phyloP scores from a whole-genome alignment of 1,140 invertebrate species.

The Asbolus verrucosus region DNA sequence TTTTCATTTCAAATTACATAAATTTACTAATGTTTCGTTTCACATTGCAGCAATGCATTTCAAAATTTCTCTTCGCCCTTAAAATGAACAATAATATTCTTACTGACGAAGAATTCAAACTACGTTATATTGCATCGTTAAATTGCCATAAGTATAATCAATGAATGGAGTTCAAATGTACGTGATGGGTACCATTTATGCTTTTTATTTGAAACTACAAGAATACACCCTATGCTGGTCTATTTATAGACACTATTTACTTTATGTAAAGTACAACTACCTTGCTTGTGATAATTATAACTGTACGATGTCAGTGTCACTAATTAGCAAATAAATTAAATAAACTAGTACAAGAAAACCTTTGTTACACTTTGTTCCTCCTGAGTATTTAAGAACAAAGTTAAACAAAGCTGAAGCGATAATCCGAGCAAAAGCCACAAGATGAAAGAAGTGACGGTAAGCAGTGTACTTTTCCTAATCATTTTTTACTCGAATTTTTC shows the following conservation, averaged over 20 bases:
- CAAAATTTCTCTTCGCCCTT: too few species aligned
- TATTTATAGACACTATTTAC: neutral
- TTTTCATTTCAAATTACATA: too few species aligned
- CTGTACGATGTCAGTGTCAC: slow-evolving; percentile 9
- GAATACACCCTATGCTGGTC: too few species aligned
- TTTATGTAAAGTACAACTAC: slow-evolving; percentile 11
- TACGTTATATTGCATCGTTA: too few species aligned
- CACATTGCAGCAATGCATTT: too few species aligned
- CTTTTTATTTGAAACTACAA: too few species aligned
- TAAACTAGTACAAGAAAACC: slow-evolving; percentile 8
- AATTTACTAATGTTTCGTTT: too few species aligned
- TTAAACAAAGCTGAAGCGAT: neutral
- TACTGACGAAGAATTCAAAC: too few species aligned
- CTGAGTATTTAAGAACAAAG: slow-evolving; percentile 4
- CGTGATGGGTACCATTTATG: too few species aligned
- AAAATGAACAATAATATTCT: too few species aligned
- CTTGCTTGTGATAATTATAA: slow-evolving; percentile 13
- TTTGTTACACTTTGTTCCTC: slow-evolving; percentile 2
- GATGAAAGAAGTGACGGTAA: neutral
- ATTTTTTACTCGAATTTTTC: neutral
- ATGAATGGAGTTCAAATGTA: too few species aligned
- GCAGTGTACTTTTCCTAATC: neutral
- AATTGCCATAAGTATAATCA: too few species aligned
- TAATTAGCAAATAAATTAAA: slow-evolving; percentile 3
- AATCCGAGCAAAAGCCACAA: neutral